Conservation (phyloP, 1,140 invertebrate species). For the Littorina saxatilis region DNA sequence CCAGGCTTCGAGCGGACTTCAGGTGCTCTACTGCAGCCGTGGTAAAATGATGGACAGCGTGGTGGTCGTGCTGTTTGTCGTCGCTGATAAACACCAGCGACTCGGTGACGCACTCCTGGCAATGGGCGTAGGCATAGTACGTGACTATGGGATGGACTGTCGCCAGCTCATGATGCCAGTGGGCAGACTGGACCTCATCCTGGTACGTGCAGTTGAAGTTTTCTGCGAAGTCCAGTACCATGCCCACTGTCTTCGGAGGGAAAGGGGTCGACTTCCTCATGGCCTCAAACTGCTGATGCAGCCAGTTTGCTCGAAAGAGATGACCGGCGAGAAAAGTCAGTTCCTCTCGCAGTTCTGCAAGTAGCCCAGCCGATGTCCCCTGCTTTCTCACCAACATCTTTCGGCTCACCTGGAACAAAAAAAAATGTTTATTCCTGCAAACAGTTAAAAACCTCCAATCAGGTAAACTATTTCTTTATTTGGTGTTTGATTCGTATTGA, state of each 20-base stretch:
- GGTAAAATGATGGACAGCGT: conserved; percentile 44
- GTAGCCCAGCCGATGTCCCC: no score
- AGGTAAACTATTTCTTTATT: no score
- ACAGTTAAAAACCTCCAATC: no score
- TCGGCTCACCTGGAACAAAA: no score
- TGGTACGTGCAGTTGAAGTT: no score
- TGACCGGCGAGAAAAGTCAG: background rate
- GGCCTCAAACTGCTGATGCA: conserved; percentile 25
- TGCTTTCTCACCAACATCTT: no score
- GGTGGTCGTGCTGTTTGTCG: conserved; percentile 48
- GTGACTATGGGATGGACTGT: conserved; percentile 37
- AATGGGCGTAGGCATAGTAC: conserved; percentile 42
- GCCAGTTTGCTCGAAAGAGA: conserved; percentile 17
- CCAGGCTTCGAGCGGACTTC: conserved; percentile 9
- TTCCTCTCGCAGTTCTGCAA: background rate
- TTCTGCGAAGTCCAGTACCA: conserved; percentile 47
- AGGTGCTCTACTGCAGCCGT: conserved; percentile 21
- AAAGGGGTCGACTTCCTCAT: background rate
- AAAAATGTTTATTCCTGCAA: no score
- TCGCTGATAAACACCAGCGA: conserved; percentile 38
- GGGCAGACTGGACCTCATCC: conserved; percentile 46
- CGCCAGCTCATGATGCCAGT: conserved; percentile 39
- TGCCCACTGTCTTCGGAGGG: conserved; percentile 24
- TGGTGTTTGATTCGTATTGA: no score
- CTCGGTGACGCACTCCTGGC: conserved; percentile 38